phyloP scores from a whole-genome alignment of 2,797 vertebrate species.

The Harpagifer antarcticus region DNA sequence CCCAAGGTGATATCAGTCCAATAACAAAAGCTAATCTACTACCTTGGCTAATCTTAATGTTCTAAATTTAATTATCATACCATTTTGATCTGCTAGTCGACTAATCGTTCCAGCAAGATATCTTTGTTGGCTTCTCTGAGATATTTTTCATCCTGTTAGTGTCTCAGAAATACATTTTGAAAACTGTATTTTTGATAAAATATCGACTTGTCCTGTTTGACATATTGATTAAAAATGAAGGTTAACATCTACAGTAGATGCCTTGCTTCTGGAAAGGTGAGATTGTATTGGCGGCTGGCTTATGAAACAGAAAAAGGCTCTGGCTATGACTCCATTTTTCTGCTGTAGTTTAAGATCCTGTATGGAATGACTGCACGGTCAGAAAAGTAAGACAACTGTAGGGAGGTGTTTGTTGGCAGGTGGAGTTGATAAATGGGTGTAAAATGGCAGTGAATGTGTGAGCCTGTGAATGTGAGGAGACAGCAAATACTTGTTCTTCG shows the following conservation, averaged over 20 bases:
- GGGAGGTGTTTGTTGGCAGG: background rate
- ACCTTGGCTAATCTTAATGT: background rate
- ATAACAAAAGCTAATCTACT: background rate
- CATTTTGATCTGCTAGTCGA: no score
- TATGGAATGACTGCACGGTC: background rate
- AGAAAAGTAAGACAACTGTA: background rate
- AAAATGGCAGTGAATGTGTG: slow-evolving; percentile 15
- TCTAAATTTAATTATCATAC: background rate
- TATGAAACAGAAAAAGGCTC: background rate
- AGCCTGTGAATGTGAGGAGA: slow-evolving; percentile 28
- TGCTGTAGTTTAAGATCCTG: slow-evolving; percentile 1
- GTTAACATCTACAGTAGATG: background rate
- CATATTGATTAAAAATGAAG: background rate
- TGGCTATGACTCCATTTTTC: background rate
- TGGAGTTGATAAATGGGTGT: slow-evolving; percentile 12
- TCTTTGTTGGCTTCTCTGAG: no score
- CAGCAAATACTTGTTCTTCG: slow-evolving; percentile 21
- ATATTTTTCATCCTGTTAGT: background rate
- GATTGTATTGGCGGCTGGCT: background rate
- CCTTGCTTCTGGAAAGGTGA: slow-evolving; percentile 10
- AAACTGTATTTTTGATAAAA: background rate
- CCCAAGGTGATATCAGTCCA: background rate
- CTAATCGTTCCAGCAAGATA: no score
- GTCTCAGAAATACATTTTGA: background rate
- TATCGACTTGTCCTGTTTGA: background rate